Base-by-base conservation (phyloP, 2,113 vertebrate species). In the Dipodomys merriami region DNA sequence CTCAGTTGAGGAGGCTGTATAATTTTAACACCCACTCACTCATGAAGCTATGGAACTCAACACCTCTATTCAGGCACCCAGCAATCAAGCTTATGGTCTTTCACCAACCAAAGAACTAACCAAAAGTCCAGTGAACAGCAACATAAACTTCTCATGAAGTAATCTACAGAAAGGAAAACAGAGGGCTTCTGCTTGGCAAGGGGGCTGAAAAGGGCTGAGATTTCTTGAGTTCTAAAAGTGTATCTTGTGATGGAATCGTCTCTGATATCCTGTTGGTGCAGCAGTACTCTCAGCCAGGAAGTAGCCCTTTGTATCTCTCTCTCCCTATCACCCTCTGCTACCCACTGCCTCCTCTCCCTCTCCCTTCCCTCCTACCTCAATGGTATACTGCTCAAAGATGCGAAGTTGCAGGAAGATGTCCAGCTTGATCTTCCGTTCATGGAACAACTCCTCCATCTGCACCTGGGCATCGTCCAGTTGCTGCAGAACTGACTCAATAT, bases 361-460 rank as follows among this genome's bases (percentile, higher is more conserved):
- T 5, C 3, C 29, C 0, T 1, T 19, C 18, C 76, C 27, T 29
- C 35, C 67, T 95, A 99, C 99, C 99, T 99, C 99, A 7, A 99
- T 99, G 30, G 99, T 99, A 84, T 99, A 99, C 96, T 99, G 99
- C 94, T 99, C 99, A 94, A 99, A 99, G 97, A 99, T 99, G 82
- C 99, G 98, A 13, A 99, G 97, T 97, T 99, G 99, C 77, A 99
- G 98, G 95, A 99, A 99, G 97, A 99, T 99, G 96, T 99, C 99
- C 96, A 99, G 98, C 95, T 99, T 99, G 96, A 99, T 99, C 97
- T 99, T 99, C 88, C 99, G 98, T 86, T 99, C 99, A 1, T 99
- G 99, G 96, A 99, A 99, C 60, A 99, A 98, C 85, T 99, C 99
- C 97, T 99, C 99, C 99, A 99, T 99, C 98, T 99, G 99, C 68